Conservation (phyloP, 2,113 vertebrate species). For the Aphyosemion australe region DNA sequence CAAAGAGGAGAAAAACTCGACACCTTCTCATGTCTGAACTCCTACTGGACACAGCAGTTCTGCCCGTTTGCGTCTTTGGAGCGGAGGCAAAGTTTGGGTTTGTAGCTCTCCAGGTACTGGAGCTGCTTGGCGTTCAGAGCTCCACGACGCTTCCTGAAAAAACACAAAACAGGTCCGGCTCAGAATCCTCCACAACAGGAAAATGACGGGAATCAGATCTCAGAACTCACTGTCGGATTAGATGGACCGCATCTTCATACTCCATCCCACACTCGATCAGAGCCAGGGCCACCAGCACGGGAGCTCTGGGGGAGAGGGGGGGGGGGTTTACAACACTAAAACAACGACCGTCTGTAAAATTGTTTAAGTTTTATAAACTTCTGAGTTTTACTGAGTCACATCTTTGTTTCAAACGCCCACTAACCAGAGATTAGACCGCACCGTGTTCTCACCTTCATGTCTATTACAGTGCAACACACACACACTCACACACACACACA, state of each 20-base stretch:
- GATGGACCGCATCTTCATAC: conserved; percentile 97
- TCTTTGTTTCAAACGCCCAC: no score
- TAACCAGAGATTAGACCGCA: no score
- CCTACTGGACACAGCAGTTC: conserved; percentile 80
- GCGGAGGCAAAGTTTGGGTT: conserved; percentile 94
- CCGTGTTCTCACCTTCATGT: no score
- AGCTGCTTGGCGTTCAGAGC: conserved; percentile 98
- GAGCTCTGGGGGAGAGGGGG: conserved; percentile 82
- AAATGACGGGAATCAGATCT: background rate
- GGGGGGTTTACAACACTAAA: no score
- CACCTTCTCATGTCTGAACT: background rate
- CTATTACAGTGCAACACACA: no score
- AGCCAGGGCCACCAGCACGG: conserved; percentile 94
- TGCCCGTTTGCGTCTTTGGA: conserved; percentile 92
- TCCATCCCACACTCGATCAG: conserved; percentile 98
- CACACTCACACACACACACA: conserved; percentile 69
- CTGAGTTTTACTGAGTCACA: no score
- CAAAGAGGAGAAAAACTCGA: background rate
- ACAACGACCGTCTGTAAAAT: no score
- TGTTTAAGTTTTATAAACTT: no score
- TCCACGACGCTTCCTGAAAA: conserved; percentile 89
- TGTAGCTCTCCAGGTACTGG: conserved; percentile 97
- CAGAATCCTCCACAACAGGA: background rate
- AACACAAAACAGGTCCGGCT: background rate
- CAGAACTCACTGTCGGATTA: conserved; percentile 93